Base-by-base conservation (phyloP, 2,797 vertebrate species). In the Australoheros facetus region DNA sequence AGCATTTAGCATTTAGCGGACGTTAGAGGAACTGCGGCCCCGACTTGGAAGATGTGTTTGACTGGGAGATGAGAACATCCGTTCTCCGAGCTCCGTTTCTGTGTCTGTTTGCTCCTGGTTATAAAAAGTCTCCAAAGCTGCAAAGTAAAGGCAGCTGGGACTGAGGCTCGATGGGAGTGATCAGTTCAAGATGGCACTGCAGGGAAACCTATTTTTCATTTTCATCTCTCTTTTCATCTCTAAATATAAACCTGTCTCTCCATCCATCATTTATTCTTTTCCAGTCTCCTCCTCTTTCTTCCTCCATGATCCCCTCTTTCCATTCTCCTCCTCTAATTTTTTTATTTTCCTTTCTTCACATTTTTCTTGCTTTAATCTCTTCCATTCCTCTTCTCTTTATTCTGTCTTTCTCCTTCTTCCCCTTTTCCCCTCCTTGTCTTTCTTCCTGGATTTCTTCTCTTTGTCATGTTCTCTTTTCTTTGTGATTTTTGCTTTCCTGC, bases 171-270 rank as follows among this genome's bases (percentile, higher is more conserved):
- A 88, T 90, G 86, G 80, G 80, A 86, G 51, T 79, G 77, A 91
- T 91, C 79, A 84, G 78, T 89, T 91, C 89, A 87, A 91, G 88
- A 92, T 88, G 92, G 70, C 85, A 45, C 79, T 9, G 5, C 78
- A 48, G 85, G 88, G 76, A 85, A 71, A 75, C 76, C 75, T 56
- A 81, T 80, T 84, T 77, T 78, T 89, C 84, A 86, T 86, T 80
- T 90, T 88, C 78, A 83, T 89, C 73, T 85, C 82, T 53, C 78
- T 80, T 85, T 85, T 90, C 86, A 89, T 91, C 89, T 89, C 81
- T 53, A 78, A 73, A 78, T 84, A 80, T 87, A 86, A 85, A 89
- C 80, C 78, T 85, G 71, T 87, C 80, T 69, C 78, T 81, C 79
- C 70, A 76, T 84, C 42, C 23, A 87, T 90, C 85, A 82, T 86